A percentile compares a stretch with the other conserved stretches of the same genome.
Conservation (phyloP, 2,888 invertebrate genomes). For the Rhorus exstirpatorius region DNA sequence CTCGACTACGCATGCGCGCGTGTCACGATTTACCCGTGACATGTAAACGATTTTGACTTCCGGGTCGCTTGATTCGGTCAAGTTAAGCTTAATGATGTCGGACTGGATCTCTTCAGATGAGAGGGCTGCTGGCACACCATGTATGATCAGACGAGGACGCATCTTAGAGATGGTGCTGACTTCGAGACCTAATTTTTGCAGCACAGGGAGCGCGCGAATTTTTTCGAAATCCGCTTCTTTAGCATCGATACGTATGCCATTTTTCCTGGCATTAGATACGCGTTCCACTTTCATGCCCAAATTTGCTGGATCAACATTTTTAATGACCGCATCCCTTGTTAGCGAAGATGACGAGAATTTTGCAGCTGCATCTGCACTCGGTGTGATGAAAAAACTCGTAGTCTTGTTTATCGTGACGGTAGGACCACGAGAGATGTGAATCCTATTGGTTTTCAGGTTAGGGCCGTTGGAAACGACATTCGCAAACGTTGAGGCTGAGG, state of each 20-base stretch:
- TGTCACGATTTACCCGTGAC: not conserved
- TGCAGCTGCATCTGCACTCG: not conserved
- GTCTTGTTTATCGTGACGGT: not conserved
- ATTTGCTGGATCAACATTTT: conserved; percentile 17
- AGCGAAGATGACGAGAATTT: conserved; percentile 4
- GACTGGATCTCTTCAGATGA: conserved; percentile 6
- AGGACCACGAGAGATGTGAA: not conserved
- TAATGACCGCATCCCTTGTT: conserved; percentile 3
- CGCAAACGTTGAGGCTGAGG: not conserved
- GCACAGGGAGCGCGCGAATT: not conserved
- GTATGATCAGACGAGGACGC: not conserved
- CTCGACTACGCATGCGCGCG: not conserved
- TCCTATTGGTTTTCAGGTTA: too few species aligned
- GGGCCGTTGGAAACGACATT: not conserved
- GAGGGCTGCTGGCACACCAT: not conserved
- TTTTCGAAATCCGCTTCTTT: not conserved
- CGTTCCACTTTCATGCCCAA: not conserved
- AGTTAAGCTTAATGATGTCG: not conserved
- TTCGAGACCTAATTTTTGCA: conserved; percentile 7
- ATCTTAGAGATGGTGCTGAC: not conserved
- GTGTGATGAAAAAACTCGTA: conserved; percentile 11
- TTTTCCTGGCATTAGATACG: not conserved
- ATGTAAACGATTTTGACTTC: conserved; percentile 2
- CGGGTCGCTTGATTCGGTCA: not conserved
- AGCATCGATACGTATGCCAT: conserved; percentile 2